Base-by-base conservation (phyloP, 2,113 vertebrate species). In the Willisornis vidua region DNA sequence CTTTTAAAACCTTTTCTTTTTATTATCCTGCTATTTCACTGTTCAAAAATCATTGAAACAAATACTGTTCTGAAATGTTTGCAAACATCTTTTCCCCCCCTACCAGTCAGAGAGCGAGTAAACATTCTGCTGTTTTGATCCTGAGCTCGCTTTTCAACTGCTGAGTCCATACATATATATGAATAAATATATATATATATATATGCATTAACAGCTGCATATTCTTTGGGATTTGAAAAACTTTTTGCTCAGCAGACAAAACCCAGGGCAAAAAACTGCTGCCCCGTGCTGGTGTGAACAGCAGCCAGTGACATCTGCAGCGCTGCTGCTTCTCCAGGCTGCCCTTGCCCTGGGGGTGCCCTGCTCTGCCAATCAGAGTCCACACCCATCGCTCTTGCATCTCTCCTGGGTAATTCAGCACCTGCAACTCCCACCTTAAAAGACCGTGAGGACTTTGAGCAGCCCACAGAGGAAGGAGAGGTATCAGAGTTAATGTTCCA, bases 381-480 rank as follows among this genome's bases (percentile, higher is more conserved):
- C 94, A 95, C 49, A 80, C n/a, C 71, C n/a, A 16, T 66, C 16
- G 3, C 67, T 87, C 79, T 90, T 95, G 83, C 45, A 48, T 89
- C 89, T 87, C 45, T 3, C 26, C 4, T 0, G 46, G 68, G 91
- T 81, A 85, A 94, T 94, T 93, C 91, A 70, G 79, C 76, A 87
- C 91, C 67, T 85, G 76, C 25, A 95, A 57, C 62, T 94, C 78
- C 75, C 72, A 12, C 24, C 62, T 94, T 92, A 93, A 79, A 85
- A 39, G 54, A 46, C 85, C 23, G 0, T 88, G 79, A 88, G 90
- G 89, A 94, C 66, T 86, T 48, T 2, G 58, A 91, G 75, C 61
- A 73, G 57, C 87, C 49, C 18, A 0, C 19, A 19, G 80, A 73
- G 55, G 71, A 74, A 84, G 51, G 35, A 85, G 72, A 75, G 78